phyloP scores from a whole-genome alignment of 2,113 vertebrate genomes.

The Phalacrocorax pelagicus region DNA sequence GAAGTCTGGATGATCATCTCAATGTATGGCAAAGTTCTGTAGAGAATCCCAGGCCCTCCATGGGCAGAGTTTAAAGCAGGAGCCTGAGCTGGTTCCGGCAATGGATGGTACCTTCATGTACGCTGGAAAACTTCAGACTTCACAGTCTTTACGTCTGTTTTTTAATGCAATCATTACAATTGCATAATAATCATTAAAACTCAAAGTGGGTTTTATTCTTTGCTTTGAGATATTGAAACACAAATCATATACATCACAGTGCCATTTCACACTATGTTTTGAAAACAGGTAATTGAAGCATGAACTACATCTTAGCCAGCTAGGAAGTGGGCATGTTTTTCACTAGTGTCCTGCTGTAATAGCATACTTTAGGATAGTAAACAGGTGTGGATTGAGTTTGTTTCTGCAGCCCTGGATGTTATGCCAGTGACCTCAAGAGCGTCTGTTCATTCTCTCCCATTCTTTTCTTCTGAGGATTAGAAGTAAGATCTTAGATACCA shows the following conservation, averaged over 20 bases:
- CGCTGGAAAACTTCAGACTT: background rate
- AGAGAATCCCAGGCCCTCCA: background rate
- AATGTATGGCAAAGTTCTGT: background rate
- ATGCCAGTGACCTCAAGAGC: background rate
- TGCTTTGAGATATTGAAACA: background rate
- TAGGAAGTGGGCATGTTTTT: background rate
- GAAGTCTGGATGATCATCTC: background rate
- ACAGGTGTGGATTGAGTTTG: background rate
- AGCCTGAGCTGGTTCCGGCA: background rate
- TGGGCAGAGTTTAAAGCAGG: background rate
- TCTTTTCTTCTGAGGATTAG: background rate
- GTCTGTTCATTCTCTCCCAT: background rate
- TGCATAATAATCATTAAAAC: background rate
- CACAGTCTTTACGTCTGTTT: background rate
- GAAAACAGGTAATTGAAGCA: background rate
- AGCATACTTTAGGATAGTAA: background rate
- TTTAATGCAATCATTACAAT: background rate
- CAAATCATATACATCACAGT: background rate
- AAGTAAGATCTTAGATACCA: background rate
- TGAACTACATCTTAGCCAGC: background rate
- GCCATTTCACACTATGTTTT: background rate
- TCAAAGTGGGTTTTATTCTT: background rate
- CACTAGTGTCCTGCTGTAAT: background rate
- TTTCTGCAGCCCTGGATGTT: background rate
- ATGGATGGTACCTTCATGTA: background rate